Evolutionary conservation across 2,797 vertebrate species (phyloP).

Genomic region (Enteromius trimaculatus): DNA sequence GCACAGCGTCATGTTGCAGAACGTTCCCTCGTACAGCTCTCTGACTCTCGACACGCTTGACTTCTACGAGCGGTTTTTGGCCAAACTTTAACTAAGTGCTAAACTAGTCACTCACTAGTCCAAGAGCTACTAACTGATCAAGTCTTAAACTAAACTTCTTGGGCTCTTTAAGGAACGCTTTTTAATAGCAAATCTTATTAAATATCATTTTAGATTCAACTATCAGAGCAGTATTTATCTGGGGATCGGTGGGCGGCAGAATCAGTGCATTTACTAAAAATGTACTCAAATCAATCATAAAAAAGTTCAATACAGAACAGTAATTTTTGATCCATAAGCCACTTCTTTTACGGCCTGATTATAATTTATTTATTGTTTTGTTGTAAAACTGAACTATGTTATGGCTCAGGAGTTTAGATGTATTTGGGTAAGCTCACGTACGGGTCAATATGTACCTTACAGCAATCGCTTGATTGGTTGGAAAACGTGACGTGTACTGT

Average conservation of each 20-base stretch:
- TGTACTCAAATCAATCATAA: not conserved
- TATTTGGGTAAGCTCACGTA: not conserved
- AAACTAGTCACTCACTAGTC: not conserved
- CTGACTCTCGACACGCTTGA: not conserved
- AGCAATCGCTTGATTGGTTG: not conserved
- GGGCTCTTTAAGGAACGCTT: not conserved
- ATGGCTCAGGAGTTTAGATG: not conserved
- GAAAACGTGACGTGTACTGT: not conserved
- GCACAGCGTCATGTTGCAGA: slow-evolving; percentile 13
- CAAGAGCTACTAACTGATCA: not conserved
- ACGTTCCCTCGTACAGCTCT: not conserved
- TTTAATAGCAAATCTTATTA: not conserved
- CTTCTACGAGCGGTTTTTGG: not conserved
- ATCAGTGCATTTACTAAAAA: too few species aligned
- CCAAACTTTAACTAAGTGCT: not conserved
- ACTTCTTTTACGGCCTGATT: too few species aligned
- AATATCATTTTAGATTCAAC: not conserved
- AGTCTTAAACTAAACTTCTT: not conserved
- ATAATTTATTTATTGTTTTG: not conserved
- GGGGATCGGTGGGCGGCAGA: not conserved
- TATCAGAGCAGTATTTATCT: not conserved
- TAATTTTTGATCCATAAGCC: too few species aligned
- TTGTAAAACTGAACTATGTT: not conserved
- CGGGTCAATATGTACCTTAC: not conserved
- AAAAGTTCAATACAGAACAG: not conserved